These are phyloP conservation scores for Isotomurus palustris DNA, from an alignment of 2,888 invertebrate species.

Conservation along the genomic window DNA sequence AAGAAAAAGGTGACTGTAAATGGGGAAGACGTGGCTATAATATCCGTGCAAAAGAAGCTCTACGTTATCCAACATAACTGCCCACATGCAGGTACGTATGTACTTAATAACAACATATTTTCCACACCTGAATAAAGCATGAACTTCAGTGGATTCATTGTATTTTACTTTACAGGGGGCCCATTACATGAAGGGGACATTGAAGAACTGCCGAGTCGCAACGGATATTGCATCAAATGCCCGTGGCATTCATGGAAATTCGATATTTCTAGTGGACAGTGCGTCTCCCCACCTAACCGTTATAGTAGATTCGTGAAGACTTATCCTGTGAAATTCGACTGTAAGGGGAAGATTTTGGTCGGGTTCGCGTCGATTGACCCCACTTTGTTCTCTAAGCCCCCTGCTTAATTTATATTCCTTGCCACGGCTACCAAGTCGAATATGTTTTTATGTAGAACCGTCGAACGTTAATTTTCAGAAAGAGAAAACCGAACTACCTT, in stretches of 20 bases:
- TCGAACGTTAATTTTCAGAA: too few species aligned
- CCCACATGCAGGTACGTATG: slow-evolving; percentile 37
- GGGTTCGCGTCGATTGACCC: too few species aligned
- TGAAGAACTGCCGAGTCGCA: slow-evolving; percentile 36
- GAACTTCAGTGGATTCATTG: not conserved
- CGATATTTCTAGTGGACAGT: slow-evolving; percentile 33
- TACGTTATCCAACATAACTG: slow-evolving; percentile 40
- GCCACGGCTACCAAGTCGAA: too few species aligned
- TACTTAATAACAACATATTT: not conserved
- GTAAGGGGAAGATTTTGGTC: too few species aligned
- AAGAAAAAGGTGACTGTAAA: slow-evolving; percentile 31
- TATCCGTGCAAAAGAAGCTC: slow-evolving; percentile 25
- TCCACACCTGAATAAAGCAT: not conserved
- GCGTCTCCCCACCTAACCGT: slow-evolving; percentile 30
- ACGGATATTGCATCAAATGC: slow-evolving; percentile 37
- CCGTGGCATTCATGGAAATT: slow-evolving; percentile 44
- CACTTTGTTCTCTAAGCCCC: too few species aligned
- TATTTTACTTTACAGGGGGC: slow-evolving; percentile 28
- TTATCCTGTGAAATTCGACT: slow-evolving; percentile 32
- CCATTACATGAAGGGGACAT: slow-evolving; percentile 35
- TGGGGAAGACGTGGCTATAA: slow-evolving; percentile 35
- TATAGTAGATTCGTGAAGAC: slow-evolving; percentile 19
- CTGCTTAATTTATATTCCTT: too few species aligned
- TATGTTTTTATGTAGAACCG: too few species aligned
- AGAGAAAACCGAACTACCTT: too few species aligned